phyloP scores from a whole-genome alignment of 2,113 vertebrate genomes.

The Stomatorhinus ivindoensis region DNA sequence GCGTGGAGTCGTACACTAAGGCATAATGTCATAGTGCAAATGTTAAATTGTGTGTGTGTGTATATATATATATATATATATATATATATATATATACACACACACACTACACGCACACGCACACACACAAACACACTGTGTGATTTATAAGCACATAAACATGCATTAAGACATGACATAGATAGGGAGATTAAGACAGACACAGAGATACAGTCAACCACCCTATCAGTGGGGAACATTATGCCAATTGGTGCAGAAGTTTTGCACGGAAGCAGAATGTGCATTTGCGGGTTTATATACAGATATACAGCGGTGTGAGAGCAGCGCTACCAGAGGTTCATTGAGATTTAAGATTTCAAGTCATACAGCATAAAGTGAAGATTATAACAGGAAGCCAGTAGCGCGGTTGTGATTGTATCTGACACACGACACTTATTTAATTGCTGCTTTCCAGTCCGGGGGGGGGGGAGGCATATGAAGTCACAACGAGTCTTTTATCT shows the following conservation, averaged over 20 bases:
- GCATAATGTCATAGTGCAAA: not conserved
- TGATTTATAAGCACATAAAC: not conserved
- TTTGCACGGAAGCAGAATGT: not conserved
- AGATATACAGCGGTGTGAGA: not conserved
- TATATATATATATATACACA: too few species aligned
- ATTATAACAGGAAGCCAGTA: slow-evolving; percentile 18
- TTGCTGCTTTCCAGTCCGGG: slow-evolving; percentile 35
- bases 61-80: not conserved
- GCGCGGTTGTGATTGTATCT: slow-evolving; percentile 40
- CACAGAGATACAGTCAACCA: not conserved
- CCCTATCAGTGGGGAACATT: not conserved
- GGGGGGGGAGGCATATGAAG: slow-evolving; percentile 26
- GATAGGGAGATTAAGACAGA: not conserved
- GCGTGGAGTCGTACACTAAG: not conserved
- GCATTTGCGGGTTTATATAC: not conserved
- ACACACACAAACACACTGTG: too few species aligned
- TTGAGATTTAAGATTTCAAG: slow-evolving; percentile 5
- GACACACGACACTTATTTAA: slow-evolving; percentile 45
- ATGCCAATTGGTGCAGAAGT: not conserved
- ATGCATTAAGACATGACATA: not conserved
- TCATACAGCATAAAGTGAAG: slow-evolving; percentile 10
- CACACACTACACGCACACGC: too few species aligned
- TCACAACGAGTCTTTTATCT: slow-evolving; percentile 61
- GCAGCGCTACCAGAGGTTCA: not conserved
- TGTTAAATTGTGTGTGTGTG: not conserved